Evolutionary conservation across 2,113 vertebrate species (phyloP).

Genomic region (Orthonyx spaldingii): DNA sequence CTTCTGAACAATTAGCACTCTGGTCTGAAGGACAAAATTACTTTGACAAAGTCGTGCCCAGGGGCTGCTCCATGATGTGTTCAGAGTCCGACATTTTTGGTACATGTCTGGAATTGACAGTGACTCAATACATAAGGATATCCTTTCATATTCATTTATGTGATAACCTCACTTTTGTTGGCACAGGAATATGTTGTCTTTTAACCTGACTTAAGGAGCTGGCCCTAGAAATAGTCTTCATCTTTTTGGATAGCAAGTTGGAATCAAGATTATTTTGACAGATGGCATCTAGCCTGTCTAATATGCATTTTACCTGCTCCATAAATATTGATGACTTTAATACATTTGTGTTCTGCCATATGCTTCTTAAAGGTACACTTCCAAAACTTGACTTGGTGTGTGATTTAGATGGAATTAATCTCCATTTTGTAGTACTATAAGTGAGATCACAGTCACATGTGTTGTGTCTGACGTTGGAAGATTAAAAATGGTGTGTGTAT

Average conservation of each 20-base stretch:
- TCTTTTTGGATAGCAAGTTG: slow-evolving; percentile 33
- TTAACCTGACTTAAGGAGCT: slow-evolving; percentile 55
- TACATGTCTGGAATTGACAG: slow-evolving; percentile 17
- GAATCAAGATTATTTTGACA: slow-evolving; percentile 62
- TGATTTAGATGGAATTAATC: slow-evolving; percentile 35
- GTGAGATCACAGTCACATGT: not conserved
- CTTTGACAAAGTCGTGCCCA: slow-evolving; percentile 17
- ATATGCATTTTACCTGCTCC: slow-evolving; percentile 62
- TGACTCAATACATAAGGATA: slow-evolving; percentile 10
- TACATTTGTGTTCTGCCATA: slow-evolving; percentile 46
- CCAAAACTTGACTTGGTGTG: slow-evolving; percentile 20
- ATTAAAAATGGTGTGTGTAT: not conserved
- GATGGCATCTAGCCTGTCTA: slow-evolving; percentile 50
- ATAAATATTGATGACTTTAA: slow-evolving; percentile 63
- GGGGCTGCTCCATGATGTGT: not conserved
- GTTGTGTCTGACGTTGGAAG: not conserved
- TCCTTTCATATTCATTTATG: slow-evolving; percentile 8
- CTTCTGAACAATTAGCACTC: slow-evolving; percentile 25
- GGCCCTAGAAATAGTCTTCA: slow-evolving; percentile 16
- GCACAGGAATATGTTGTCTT: slow-evolving; percentile 29
- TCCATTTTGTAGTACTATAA: slow-evolving; percentile 27
- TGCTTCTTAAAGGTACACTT: slow-evolving; percentile 56
- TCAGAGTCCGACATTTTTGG: not conserved
- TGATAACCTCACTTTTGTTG: slow-evolving; percentile 48
- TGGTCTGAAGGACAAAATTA: slow-evolving; percentile 37